These are phyloP conservation scores for Diadophis punctatus DNA, from an alignment of 2,113 vertebrate species.

Conservation along the genomic window DNA sequence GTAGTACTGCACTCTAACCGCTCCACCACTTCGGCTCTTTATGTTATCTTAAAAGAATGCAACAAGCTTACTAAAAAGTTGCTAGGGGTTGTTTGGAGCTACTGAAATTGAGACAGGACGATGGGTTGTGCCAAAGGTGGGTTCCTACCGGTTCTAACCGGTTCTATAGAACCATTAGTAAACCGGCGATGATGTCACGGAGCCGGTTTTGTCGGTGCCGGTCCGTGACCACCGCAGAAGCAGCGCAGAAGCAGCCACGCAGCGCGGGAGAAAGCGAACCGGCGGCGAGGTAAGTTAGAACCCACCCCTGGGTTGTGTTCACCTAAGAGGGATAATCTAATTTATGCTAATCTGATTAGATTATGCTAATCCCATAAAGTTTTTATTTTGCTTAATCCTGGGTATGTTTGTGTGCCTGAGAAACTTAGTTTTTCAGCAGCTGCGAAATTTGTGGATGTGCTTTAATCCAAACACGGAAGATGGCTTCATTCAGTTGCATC, in stretches of 20 bases:
- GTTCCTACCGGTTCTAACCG: background rate
- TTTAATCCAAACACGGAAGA: background rate
- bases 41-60: background rate
- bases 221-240: too few species aligned
- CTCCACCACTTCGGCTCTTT: too few species aligned
- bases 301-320: too few species aligned
- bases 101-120: background rate
- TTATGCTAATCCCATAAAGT: background rate
- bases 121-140: background rate
- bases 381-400: background rate
- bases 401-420: background rate
- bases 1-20: too few species aligned
- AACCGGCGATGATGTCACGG: too few species aligned
- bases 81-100: background rate
- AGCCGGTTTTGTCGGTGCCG: too few species aligned
- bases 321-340: background rate
- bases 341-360: too few species aligned
- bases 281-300: too few species aligned
- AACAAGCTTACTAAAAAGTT: background rate
- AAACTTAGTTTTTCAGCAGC: background rate
- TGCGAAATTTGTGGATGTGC: background rate
- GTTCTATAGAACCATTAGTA: too few species aligned
- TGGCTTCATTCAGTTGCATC: background rate
- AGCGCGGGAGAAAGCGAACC: too few species aligned
- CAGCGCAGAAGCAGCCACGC: too few species aligned